These are phyloP conservation scores for Heliocidaris erythrogramma DNA, from an alignment of 35 echinoderm and acorn worm species.

Conservation along the genomic window DNA sequence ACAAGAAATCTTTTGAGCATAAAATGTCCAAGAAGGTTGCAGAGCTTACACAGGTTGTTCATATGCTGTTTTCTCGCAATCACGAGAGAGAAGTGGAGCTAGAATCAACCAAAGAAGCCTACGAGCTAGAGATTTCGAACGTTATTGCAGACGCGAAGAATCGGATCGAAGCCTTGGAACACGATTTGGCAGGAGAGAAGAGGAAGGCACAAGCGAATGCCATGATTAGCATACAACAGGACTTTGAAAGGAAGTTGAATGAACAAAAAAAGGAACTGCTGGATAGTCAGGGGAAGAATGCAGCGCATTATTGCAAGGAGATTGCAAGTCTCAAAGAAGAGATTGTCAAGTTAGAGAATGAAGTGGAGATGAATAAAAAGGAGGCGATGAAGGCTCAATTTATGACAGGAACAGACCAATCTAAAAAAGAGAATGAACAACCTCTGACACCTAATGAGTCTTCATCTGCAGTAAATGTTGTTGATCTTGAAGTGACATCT, in stretches of 20 bases:
- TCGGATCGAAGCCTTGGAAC: constrained; percentile 56
- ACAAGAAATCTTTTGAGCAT: constrained; percentile 82
- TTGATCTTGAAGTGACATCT: not conserved
- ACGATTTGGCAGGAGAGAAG: constrained; percentile 51
- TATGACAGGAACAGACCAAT: not conserved
- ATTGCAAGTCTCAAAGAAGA: constrained; percentile 46
- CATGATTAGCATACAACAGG: constrained; percentile 8
- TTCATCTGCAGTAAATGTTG: not conserved
- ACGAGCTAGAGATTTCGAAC: constrained; percentile 80
- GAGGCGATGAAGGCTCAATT: not conserved
- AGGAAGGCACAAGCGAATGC: constrained; percentile 33
- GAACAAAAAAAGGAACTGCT: constrained; percentile 39
- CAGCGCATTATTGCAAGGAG: constrained; percentile 21
- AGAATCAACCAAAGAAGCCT: constrained; percentile 65
- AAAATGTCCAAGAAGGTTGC: constrained; percentile 97
- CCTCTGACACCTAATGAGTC: not conserved
- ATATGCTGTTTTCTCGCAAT: constrained; percentile 94
- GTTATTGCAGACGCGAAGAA: constrained; percentile 66
- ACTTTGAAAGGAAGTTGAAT: constrained; percentile 37
- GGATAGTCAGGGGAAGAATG: constrained; percentile 11
- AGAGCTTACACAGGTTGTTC: constrained; percentile 93
- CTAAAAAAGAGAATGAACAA: not conserved
- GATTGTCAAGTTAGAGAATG: constrained; percentile 40
- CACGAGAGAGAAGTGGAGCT: constrained; percentile 92
- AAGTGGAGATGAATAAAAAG: not conserved